A percentile compares a stretch with the other conserved stretches of the same genome.
phyloP scores from a whole-genome alignment of 2,888 invertebrate genomes.

The Lepidocyrtoides sp. region DNA sequence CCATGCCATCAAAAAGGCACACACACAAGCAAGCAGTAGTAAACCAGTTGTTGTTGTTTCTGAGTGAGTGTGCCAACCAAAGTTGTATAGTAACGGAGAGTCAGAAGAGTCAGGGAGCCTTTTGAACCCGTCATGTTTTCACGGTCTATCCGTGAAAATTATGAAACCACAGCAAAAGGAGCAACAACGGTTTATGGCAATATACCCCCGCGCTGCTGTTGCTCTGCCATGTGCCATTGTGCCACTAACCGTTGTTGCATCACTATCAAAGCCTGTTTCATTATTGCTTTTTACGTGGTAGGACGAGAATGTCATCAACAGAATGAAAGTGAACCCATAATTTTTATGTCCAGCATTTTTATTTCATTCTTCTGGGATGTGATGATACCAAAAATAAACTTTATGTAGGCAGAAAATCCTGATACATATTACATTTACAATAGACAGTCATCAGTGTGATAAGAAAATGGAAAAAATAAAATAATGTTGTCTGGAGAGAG shows the following conservation, averaged over 20 bases:
- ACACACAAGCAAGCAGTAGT: slow-evolving; percentile 4
- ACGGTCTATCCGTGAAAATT: slow-evolving; percentile 66
- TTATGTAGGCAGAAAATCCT: background rate
- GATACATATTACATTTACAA: background rate
- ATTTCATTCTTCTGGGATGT: slow-evolving; percentile 20
- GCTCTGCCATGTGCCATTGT: background rate
- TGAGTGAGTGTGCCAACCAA: background rate
- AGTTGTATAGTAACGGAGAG: background rate
- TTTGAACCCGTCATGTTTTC: slow-evolving; percentile 64
- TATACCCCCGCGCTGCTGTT: too few species aligned
- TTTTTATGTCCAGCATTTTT: slow-evolving; percentile 61
- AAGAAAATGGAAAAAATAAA: slow-evolving; percentile 22
- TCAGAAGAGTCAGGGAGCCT: slow-evolving; percentile 22
- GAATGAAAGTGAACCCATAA: slow-evolving; percentile 52
- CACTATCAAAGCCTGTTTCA: background rate
- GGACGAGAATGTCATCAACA: slow-evolving; percentile 27
- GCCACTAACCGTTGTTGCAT: too few species aligned
- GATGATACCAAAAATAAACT: slow-evolving; percentile 9
- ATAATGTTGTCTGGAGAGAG: background rate
- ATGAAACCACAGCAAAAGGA: slow-evolving; percentile 57
- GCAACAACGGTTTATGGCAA: background rate
- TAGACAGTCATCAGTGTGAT: background rate
- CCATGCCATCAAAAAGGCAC: background rate
- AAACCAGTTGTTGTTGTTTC: background rate
- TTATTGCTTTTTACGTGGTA: background rate